A percentile compares a stretch with the other conserved stretches of the same genome.
Conservation (phyloP, 2,797 vertebrate genomes). For the Hemibagrus guttatus region DNA sequence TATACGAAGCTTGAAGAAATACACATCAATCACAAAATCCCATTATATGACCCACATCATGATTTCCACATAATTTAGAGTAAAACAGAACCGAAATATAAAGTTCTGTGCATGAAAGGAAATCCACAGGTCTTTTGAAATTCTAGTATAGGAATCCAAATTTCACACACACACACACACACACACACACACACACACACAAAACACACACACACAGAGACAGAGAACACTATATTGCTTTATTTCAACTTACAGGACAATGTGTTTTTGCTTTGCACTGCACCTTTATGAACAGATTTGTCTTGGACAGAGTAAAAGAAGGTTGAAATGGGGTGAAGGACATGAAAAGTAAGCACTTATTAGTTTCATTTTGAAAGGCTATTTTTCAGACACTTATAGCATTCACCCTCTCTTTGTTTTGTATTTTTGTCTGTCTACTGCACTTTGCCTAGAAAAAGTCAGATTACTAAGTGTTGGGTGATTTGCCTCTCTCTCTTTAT, state of each 20-base stretch:
- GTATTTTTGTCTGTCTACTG: conserved; percentile 78
- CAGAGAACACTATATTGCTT: conserved; percentile 59
- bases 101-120: not conserved
- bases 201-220: conserved; percentile 4
- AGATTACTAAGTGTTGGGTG: conserved; percentile 78
- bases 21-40: not conserved
- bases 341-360: conserved; percentile 35
- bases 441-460: conserved; percentile 70
- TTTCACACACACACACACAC: not conserved
- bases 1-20: not conserved
- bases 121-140: not conserved
- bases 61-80: not conserved
- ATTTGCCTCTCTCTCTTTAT: conserved; percentile 65
- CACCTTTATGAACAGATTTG: conserved; percentile 36
- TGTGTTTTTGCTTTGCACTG: conserved; percentile 33
- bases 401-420: conserved; percentile 75
- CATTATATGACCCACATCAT: not conserved
- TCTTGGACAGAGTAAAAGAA: conserved; percentile 32
- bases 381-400: conserved; percentile 81
- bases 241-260: conserved; percentile 78
- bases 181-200: not conserved
- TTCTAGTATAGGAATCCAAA: not conserved
- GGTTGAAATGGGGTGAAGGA: conserved; percentile 39
- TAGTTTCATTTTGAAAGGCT: conserved; percentile 76
- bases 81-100: not conserved